Base-by-base conservation (phyloP, 2,797 vertebrate genomes). In the Setipinna tenuifilis region DNA sequence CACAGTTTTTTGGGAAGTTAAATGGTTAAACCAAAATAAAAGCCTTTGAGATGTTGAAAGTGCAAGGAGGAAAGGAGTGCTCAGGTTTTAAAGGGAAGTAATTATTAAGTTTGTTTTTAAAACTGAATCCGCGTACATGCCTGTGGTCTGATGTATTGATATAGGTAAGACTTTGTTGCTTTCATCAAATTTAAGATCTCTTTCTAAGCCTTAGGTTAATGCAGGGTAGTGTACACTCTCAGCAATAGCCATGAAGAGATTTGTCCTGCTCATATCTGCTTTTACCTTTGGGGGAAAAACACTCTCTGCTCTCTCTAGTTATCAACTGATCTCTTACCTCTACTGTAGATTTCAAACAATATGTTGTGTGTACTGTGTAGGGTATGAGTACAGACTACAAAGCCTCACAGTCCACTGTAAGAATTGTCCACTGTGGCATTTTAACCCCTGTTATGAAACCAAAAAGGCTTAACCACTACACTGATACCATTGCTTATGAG, bases 101-200 rank as follows among this genome's bases (percentile, higher is more conserved):
- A 21, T 41, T 78, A 21, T 41, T 78, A 41, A 14, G 14, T 75
- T 68, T 35, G 3, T 10, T n/a, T 44, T 44, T 44, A 9, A 44
- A 41, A 44, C 31, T 78, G 35, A 21, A 21, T 41, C 61, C 21
- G 59, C 10, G 35, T 44, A 78, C 71, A 10, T 6, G 71, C 71
- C 35, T 78, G 31, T 78, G 71, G 71, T 44, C 31, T 44, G 71
- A 78, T 78, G 71, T 44, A 44, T 9, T 21, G 19, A 41, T 41
- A 78, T 21, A 44, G 71, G 44, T 78, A 35, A 44, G 28, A 25
- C 65, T 71, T 78, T 78, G 71, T 78, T 78, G 12, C 16, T 78
- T 44, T 78, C 35, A 78, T 78, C 71, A 78, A 35, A 78, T 78
- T 19, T 44, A 2, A 7, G 35, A 44, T 78, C 19, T 9, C 17